phyloP scores from a whole-genome alignment of 2,113 vertebrate genomes.

The Chloroceryle aenea region DNA sequence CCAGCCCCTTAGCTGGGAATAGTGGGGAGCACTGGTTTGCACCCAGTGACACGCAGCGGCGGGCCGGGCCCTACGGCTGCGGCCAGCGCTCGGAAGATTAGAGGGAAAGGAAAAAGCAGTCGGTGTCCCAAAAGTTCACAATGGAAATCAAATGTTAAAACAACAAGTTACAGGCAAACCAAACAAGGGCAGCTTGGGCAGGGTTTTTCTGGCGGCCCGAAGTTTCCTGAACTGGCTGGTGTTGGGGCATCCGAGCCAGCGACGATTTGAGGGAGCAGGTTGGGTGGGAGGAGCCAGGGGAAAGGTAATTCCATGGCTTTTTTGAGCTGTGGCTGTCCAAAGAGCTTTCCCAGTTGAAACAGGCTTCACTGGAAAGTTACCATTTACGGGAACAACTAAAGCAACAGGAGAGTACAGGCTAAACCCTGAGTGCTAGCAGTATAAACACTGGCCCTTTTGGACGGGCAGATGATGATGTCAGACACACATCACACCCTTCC shows the following conservation, averaged over 20 bases:
- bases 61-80: background rate
- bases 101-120: background rate
- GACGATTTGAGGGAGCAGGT: background rate
- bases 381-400: slow-evolving; percentile 27
- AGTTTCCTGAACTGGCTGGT: background rate
- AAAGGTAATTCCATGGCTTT: background rate
- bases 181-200: slow-evolving; percentile 3
- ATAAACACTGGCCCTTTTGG: slow-evolving; percentile 63
- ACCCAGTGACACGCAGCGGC: background rate
- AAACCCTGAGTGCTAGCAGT: slow-evolving; percentile 44
- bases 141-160: slow-evolving; percentile 30
- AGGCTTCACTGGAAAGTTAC: background rate
- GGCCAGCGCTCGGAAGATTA: background rate
- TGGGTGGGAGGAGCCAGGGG: background rate
- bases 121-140: background rate
- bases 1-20: background rate
- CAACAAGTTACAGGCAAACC: slow-evolving; percentile 1
- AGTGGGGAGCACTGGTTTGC: background rate
- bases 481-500: slow-evolving; percentile 53
- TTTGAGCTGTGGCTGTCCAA: background rate
- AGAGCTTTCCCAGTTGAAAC: background rate
- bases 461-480: slow-evolving; percentile 51
- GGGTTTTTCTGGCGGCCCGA: background rate
- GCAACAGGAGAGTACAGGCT: background rate
- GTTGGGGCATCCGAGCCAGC: background rate